Percentiles rank a stretch among this genome's conserved stretches.
Evolutionary conservation across 2,113 vertebrate species (phyloP).

Genomic region (Sebastes schlegelii): DNA sequence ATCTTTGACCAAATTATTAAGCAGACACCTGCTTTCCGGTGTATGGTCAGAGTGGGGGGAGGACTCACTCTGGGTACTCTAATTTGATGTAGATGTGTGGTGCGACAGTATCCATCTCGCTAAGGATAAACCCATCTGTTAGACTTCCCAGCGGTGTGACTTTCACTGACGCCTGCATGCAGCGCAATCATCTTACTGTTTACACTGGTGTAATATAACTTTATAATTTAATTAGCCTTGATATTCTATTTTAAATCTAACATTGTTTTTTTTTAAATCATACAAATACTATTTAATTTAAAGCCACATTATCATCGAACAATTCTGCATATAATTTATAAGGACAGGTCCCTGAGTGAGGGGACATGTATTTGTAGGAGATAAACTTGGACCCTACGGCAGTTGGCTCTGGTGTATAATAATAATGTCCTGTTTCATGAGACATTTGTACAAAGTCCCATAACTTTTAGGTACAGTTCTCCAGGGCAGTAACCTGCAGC

Average conservation of each 20-base stretch:
- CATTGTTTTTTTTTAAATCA: constrained; percentile 37
- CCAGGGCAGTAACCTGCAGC: constrained; percentile 42
- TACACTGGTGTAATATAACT: constrained; percentile 33
- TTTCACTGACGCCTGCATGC: constrained; percentile 11
- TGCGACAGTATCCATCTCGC: constrained; percentile 80
- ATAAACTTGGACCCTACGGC: constrained; percentile 68
- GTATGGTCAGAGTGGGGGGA: constrained; percentile 84
- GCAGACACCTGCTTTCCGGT: constrained; percentile 96
- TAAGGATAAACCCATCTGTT: constrained; percentile 86
- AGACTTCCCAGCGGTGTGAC: constrained; percentile 68
- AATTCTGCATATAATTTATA: constrained; percentile 61
- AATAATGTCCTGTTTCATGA: constrained; percentile 62
- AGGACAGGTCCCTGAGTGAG: constrained; percentile 58
- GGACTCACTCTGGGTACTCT: constrained; percentile 84
- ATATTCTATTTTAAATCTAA: constrained; percentile 46
- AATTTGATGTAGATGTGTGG: constrained; percentile 90
- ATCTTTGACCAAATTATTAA: constrained; percentile 99
- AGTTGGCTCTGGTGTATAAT: constrained; percentile 33
- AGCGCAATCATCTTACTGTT: constrained; percentile 32
- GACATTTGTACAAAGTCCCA: constrained; percentile 61
- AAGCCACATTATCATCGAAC: constrained; percentile 42
- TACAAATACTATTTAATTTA: constrained; percentile 53
- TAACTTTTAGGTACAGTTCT: constrained; percentile 61
- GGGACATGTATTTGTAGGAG: constrained; percentile 69
- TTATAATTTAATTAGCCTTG: constrained; percentile 30